Evolutionary conservation across 2,113 vertebrate species (phyloP), one percentile per base, ranked within the genome.

Genomic region (Pterocles orientalis): DNA sequence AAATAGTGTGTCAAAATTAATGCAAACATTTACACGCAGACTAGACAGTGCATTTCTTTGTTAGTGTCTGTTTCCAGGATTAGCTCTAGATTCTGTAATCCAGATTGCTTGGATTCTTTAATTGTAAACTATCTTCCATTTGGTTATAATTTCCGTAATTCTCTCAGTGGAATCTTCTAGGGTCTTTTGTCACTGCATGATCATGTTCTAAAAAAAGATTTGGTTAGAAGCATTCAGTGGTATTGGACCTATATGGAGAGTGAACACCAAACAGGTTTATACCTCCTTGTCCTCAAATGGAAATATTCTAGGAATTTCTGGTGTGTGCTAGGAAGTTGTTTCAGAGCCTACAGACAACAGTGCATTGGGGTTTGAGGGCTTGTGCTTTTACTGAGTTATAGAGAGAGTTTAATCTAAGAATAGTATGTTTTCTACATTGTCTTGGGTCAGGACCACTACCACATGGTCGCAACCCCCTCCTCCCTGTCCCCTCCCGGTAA

Each of bases 261-360:
- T 10, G 23, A 83, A 14, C 39, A 61, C 33, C 10, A 68, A 72
- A 76, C 45, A 45, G 24, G 12, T 14, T 4, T 60, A 51, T 72
- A 90, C 11, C 24, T 64, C 8, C 31, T 82, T 58, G 18, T 64
- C 14, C 53, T 28, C 54, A 69, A 4, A 47, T 50, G 43, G 26
- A 43, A 50, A 8, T 26, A 17, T 43, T 95, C 15, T 69, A 72
- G 41, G 64, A 65, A 76, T 68, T 71, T 39, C 45, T 78, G 51
- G n/a, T 81, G 28, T 0, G 0, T 73, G 26, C 51, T 77, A 7
- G 54, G 43, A 69, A 70, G 13, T 18, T 11, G 2, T 60, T 87
- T 61, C 45, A 60, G 72, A 73, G 47, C 29, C 47, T 61, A 31
- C 33, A n/a, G 50, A 54, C 23, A 54, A 24, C 28, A 48, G 29